phyloP scores from a whole-genome alignment of 1,140 invertebrate species.

The Mycetomoellerius zeteki region DNA sequence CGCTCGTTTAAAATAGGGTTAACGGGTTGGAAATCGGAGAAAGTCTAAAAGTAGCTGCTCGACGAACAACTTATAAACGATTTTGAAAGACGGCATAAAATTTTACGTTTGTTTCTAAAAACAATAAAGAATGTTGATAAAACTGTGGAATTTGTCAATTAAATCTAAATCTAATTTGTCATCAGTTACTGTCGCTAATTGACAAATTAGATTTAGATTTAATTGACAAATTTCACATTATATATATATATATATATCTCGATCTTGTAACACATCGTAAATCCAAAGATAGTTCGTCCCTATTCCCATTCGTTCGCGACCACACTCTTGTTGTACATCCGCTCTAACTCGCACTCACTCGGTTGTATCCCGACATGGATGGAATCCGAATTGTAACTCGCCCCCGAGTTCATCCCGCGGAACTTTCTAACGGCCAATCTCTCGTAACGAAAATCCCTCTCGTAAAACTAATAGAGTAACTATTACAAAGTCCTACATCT shows the following conservation, averaged over 20 bases:
- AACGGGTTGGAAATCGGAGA: background rate
- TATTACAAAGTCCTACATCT: slow-evolving; percentile 50
- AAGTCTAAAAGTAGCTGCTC: slow-evolving; percentile 16
- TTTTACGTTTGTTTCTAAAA: background rate
- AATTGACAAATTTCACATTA: no score
- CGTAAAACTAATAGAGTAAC: slow-evolving; percentile 63
- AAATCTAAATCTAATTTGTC: background rate
- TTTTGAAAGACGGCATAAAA: background rate
- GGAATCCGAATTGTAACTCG: slow-evolving; percentile 72
- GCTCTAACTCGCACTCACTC: slow-evolving; percentile 40
- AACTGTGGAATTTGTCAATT: no score
- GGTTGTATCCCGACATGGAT: slow-evolving; percentile 62
- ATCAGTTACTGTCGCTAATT: no score
- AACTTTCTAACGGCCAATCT: slow-evolving; percentile 69
- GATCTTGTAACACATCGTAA: slow-evolving; percentile 52
- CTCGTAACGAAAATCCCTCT: slow-evolving; percentile 58
- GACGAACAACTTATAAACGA: background rate
- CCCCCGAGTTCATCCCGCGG: slow-evolving; percentile 31
- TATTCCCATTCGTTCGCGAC: slow-evolving; percentile 36
- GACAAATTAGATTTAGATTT: no score
- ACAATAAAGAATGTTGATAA: background rate
- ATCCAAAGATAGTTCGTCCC: slow-evolving; percentile 52
- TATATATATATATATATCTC: background rate
- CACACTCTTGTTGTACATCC: slow-evolving; percentile 64
- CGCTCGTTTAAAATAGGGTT: slow-evolving; percentile 10